Evolutionary conservation across 2,888 invertebrate species (phyloP).

Genomic region (Opisthograptis luteolata): DNA sequence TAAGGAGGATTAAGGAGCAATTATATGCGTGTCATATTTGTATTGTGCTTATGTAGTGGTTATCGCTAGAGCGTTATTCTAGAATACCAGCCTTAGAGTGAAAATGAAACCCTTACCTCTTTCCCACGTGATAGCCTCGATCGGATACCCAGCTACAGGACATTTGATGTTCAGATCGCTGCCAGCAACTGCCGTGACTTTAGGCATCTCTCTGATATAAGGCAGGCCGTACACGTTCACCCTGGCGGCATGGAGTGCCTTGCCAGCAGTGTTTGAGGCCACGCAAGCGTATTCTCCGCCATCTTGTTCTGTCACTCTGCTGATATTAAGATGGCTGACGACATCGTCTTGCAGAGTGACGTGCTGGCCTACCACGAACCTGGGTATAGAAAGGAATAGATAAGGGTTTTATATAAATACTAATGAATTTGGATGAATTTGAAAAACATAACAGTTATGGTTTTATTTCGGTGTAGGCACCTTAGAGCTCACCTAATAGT

Average conservation of each 20-base stretch:
- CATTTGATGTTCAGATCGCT: conserved; percentile 93
- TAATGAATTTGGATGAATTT: too few species aligned
- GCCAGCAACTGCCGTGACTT: conserved; percentile 94
- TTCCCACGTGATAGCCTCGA: conserved; percentile 95
- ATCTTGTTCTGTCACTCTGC: conserved; percentile 93
- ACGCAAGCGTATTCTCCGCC: conserved; percentile 95
- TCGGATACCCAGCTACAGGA: conserved; percentile 95
- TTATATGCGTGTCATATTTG: too few species aligned
- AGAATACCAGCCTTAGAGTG: too few species aligned
- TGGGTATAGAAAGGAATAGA: conserved; percentile 52
- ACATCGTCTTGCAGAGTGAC: conserved; percentile 96
- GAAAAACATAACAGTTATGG: too few species aligned
- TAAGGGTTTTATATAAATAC: not conserved
- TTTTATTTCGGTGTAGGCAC: too few species aligned
- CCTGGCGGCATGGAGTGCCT: conserved; percentile 91
- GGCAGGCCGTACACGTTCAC: conserved; percentile 95
- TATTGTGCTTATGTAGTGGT: too few species aligned
- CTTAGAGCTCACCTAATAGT: too few species aligned
- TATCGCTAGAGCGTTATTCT: too few species aligned
- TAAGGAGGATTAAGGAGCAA: too few species aligned
- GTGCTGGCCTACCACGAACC: conserved; percentile 95
- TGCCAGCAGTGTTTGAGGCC: conserved; percentile 92
- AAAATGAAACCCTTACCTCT: conserved; percentile 87
- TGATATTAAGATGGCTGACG: conserved; percentile 96
- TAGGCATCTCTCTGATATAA: conserved; percentile 94